Base-by-base conservation (phyloP, 2,888 invertebrate genomes). In the Catotricha subobsoleta region DNA sequence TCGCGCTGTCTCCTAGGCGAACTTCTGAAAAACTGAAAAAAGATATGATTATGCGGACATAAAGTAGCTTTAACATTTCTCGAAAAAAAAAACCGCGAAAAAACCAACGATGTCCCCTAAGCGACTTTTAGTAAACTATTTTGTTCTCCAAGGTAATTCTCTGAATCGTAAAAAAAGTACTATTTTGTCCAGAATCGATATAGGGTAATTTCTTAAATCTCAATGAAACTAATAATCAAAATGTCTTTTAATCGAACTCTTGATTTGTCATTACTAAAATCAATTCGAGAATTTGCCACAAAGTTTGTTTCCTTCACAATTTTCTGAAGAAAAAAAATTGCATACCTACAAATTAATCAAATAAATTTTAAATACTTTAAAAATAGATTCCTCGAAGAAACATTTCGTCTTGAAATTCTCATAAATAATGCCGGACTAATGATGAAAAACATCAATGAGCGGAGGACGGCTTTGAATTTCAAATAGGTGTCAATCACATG, bases 11-110 rank as follows among this genome's bases (percentile, higher is more conserved):
- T n/a, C n/a, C n/a, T n/a, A n/a, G n/a, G n/a, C n/a, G n/a, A n/a
- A n/a, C n/a, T n/a, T n/a, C n/a, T n/a, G n/a, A n/a, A n/a, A n/a
- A n/a, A n/a, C n/a, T n/a, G n/a, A n/a, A n/a, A n/a, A n/a, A n/a
- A n/a, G n/a, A n/a, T n/a, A n/a, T n/a, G n/a, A n/a, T n/a, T n/a
- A n/a, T n/a, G n/a, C n/a, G n/a, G n/a, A n/a, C n/a, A n/a, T 46
- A 75, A 79, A 66, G 69, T 77, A 16, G 67, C 74, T 3, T 71
- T 88, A 40, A 62, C 88, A n/a, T 88, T 87, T 0, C 88, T 88
- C 10, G 74, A 82, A 5, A 84, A 77, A 60, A 74, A 74, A 21
- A 88, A 88, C 23, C 83, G 88, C 49, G 88, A 87, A 12, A 75
- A 70, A 57, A 80, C 79, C 55, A 74, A 78, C 0, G 77, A 71